Conservation (phyloP, 2,888 invertebrate genomes). For the Myopa tessellatipennis region DNA sequence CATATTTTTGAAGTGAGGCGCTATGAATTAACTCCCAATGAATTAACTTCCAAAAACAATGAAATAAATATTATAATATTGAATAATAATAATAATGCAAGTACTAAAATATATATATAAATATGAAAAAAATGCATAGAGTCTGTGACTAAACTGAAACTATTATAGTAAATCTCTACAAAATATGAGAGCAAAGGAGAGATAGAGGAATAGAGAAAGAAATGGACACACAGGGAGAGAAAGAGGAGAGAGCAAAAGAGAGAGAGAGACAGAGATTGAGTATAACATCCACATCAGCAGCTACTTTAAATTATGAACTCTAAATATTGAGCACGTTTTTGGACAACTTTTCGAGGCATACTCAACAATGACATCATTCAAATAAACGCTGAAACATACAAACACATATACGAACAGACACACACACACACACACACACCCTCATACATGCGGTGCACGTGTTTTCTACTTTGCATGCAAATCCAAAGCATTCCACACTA, state of each 20-base stretch:
- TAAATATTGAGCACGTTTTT: not conserved
- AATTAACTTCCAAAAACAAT: not conserved
- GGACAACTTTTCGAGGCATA: not conserved
- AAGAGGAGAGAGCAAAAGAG: not conserved
- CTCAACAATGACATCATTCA: conserved; percentile 12
- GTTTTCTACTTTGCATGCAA: conserved; percentile 17
- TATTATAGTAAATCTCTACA: no score
- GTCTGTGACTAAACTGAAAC: no score
- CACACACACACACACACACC: no score
- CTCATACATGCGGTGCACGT: not conserved
- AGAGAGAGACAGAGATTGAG: not conserved
- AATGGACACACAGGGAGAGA: not conserved
- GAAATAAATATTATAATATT: no score
- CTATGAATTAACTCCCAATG: no score
- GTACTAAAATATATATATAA: no score
- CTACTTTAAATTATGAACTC: not conserved
- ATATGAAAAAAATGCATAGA: no score
- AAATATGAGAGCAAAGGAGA: no score
- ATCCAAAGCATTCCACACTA: not conserved
- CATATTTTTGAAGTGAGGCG: no score
- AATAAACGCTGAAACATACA: conserved; percentile 1
- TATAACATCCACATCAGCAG: not conserved
- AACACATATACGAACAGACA: not conserved
- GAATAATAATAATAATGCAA: no score
- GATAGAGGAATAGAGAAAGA: not conserved